Evolutionary conservation across 2,797 vertebrate species (phyloP).

Genomic region (Periophthalmus magnuspinnatus): DNA sequence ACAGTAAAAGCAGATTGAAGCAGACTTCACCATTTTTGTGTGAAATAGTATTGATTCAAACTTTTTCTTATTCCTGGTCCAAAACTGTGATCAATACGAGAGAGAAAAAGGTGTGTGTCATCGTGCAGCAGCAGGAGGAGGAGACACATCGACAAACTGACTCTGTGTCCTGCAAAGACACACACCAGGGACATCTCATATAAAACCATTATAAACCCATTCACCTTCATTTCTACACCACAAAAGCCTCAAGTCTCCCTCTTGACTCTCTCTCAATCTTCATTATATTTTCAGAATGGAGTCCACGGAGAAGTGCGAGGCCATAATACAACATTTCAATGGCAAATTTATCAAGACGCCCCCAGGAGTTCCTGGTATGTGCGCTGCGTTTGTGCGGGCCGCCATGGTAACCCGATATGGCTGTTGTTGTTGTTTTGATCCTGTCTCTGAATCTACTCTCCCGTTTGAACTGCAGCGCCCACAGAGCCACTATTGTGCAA

Average conservation of each 20-base stretch:
- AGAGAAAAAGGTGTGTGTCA: too few relatives aligned
- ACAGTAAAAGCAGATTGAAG: too few relatives aligned
- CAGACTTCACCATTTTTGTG: too few relatives aligned
- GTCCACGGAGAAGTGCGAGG: conserved; percentile 96
- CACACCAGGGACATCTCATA: too few relatives aligned
- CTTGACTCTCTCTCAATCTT: conserved; percentile 6
- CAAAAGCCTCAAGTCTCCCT: conserved; percentile 3
- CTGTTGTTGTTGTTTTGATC: conserved; percentile 43
- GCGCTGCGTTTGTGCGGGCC: conserved; percentile 17
- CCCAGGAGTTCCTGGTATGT: conserved; percentile 89
- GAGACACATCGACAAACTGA: too few relatives aligned
- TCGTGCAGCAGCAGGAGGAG: too few relatives aligned
- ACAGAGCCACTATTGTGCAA: conserved; percentile 94
- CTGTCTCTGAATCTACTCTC: conserved; percentile 40
- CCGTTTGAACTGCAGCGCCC: conserved; percentile 76
- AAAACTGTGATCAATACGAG: too few relatives aligned
- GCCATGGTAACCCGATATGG: conserved; percentile 39
- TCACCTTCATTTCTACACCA: background rate
- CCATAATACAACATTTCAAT: conserved; percentile 96
- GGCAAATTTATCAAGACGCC: conserved; percentile 96
- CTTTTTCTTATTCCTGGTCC: too few relatives aligned
- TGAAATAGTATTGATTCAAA: too few relatives aligned
- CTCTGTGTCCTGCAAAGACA: too few relatives aligned
- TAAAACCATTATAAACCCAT: too few relatives aligned
- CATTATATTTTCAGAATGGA: conserved; percentile 85